Evolutionary conservation across 1,140 invertebrate genomes (phyloP), one percentile per base, ranked within the genome.

Genomic region (Copidosoma floridanum): DNA sequence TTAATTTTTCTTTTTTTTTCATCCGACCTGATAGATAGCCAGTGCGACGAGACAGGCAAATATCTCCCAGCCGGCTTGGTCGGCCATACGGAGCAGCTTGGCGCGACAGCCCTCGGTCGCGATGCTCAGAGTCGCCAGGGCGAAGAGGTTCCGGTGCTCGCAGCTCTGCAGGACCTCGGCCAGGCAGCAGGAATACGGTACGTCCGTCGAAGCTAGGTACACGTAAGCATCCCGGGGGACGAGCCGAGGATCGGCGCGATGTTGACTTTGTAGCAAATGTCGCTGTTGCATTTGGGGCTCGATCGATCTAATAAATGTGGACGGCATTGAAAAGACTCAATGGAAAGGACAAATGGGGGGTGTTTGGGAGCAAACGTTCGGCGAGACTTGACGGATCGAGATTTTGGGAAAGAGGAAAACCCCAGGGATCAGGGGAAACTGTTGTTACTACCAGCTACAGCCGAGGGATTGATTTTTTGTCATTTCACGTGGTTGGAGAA

Each of bases 131-230:
- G 21, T 57, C 16, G 41, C 60, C 64, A 1, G 40, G 41, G 7
- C 21, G 23, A 18, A 8, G 1, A 69, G 41, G 4, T 60, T 35
- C 6, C 48, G 48, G 16, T 64, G 63, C 12, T 57, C 48, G 6
- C 65, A 68, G 1, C 44, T 37, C 23, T 26, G 56, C 0, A 46
- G 46, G 1, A 52, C 23, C 16, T 58, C 40, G 2, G 51, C 55
- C n/a, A 58, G 32, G n/a, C 67, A 70, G 20, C 68, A 68, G 3
- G 67, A 70, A n/a, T 59, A 68, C 0, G 68, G 66, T 1, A 70
- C 67, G 26, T 68, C 65, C 23, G 12, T 7, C 29, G 48, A 12
- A 11, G 4, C 11, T 37, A 14, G 32, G 7, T 37, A 8, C 32
- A 7, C 32, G 7, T 7, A 37, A 37, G 7, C 7, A 37, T 37